Evolutionary conservation across 2,888 invertebrate species (phyloP).

Genomic region (Neoaliturus tenellus): DNA sequence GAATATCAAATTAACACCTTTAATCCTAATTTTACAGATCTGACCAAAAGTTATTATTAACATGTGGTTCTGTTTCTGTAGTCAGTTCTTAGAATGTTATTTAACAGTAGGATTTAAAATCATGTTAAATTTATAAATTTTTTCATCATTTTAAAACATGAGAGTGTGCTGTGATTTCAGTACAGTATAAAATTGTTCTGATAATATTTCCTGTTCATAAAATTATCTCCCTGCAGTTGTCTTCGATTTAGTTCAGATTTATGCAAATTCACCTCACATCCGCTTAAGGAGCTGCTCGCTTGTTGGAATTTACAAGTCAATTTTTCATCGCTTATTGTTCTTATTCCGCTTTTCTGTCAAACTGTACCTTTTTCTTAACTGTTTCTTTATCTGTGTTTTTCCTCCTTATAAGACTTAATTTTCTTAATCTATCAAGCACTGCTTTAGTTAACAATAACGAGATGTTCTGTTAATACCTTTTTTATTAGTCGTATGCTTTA

Average conservation of each 20-base stretch:
- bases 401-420: neutral
- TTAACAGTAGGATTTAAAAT: too few relatives aligned
- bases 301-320: neutral
- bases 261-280: constrained; percentile 1
- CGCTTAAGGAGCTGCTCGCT: constrained; percentile 18
- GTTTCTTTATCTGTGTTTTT: neutral
- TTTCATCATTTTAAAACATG: too few relatives aligned
- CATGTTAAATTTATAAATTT: too few relatives aligned
- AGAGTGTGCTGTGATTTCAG: too few relatives aligned
- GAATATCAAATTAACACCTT: too few relatives aligned
- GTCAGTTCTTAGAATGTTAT: too few relatives aligned
- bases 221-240: neutral
- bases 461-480: too few relatives aligned
- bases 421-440: neutral
- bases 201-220: neutral
- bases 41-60: too few relatives aligned
- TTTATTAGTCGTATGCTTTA: neutral
- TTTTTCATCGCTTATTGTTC: neutral
- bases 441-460: neutral
- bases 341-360: neutral
- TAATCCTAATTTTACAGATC: too few relatives aligned
- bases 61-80: too few relatives aligned
- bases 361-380: neutral
- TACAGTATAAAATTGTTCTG: too few relatives aligned
- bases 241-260: neutral